A percentile compares a stretch with the other conserved stretches of the same genome.
Evolutionary conservation across 1,140 invertebrate genomes (phyloP).

Genomic region (Zelostemma sp.): DNA sequence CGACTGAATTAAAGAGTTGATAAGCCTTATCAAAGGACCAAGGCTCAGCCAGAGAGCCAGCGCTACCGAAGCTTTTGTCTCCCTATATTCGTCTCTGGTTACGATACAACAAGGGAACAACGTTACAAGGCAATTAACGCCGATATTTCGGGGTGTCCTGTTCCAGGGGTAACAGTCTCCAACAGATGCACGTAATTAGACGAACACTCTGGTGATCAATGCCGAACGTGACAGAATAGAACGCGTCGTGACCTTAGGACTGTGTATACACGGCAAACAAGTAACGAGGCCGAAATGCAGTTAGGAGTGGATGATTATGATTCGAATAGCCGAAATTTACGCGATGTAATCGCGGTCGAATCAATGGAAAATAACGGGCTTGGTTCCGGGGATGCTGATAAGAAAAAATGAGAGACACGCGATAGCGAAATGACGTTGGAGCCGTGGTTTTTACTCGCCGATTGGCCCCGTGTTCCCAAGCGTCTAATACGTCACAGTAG

Average conservation of each 20-base stretch:
- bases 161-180: constrained; percentile 26
- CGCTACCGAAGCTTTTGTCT: background rate
- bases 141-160: constrained; percentile 29
- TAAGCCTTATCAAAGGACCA: constrained; percentile 4
- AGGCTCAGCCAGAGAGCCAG: background rate
- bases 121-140: constrained; percentile 33
- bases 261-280: constrained; percentile 14
- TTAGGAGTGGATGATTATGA: constrained; percentile 14
- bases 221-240: constrained; percentile 33
- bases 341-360: too few relatives aligned
- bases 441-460: too few relatives aligned
- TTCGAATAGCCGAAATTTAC: too few relatives aligned
- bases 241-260: constrained; percentile 36
- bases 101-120: background rate
- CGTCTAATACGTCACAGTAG: background rate
- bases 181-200: constrained; percentile 44
- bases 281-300: constrained; percentile 33
- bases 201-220: constrained; percentile 42
- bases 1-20: constrained; percentile 1
- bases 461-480: background rate
- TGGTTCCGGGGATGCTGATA: too few relatives aligned
- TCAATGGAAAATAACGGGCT: too few relatives aligned
- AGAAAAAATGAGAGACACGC: too few relatives aligned
- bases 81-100: too few relatives aligned
- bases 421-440: too few relatives aligned